Evolutionary conservation across 2,888 invertebrate species (phyloP).

Genomic region (Leptogaster cylindrica): DNA sequence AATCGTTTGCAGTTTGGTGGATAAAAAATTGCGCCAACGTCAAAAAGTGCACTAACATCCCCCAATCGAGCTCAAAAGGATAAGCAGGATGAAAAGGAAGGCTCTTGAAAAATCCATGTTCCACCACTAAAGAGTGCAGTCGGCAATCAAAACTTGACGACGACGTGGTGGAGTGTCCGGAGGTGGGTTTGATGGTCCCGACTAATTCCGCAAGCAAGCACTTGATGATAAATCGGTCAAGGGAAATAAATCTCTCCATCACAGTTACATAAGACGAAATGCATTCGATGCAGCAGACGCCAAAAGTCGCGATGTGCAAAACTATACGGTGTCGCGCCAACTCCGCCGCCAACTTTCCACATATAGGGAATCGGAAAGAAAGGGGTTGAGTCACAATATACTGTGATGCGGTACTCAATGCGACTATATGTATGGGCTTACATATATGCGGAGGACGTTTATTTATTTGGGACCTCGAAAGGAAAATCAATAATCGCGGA

Average conservation of each 20-base stretch:
- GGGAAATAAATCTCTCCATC: conserved; percentile 26
- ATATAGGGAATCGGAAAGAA: not conserved
- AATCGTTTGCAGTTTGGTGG: too few relatives aligned
- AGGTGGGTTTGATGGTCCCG: too few relatives aligned
- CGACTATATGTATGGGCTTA: conserved; percentile 18
- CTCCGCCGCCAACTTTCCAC: conserved; percentile 17
- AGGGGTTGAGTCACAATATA: conserved; percentile 20
- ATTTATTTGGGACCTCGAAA: conserved; percentile 40
- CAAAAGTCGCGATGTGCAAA: conserved; percentile 36
- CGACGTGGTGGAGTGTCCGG: too few relatives aligned
- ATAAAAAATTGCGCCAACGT: too few relatives aligned
- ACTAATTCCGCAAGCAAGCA: too few relatives aligned
- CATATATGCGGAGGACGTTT: conserved; percentile 37
- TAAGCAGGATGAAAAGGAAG: too few relatives aligned
- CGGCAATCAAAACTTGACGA: too few relatives aligned
- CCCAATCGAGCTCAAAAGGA: too few relatives aligned
- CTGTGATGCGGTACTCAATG: conserved; percentile 35
- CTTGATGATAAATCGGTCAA: conserved; percentile 36
- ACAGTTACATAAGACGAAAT: conserved; percentile 34
- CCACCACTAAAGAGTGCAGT: too few relatives aligned
- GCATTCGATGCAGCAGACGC: conserved; percentile 19
- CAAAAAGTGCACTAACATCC: too few relatives aligned
- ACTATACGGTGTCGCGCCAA: conserved; percentile 35
- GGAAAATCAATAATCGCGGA: conserved; percentile 41
- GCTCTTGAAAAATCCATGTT: too few relatives aligned